phyloP scores from a whole-genome alignment of 2,888 invertebrate genomes.

The Mechanitis mazaeus region DNA sequence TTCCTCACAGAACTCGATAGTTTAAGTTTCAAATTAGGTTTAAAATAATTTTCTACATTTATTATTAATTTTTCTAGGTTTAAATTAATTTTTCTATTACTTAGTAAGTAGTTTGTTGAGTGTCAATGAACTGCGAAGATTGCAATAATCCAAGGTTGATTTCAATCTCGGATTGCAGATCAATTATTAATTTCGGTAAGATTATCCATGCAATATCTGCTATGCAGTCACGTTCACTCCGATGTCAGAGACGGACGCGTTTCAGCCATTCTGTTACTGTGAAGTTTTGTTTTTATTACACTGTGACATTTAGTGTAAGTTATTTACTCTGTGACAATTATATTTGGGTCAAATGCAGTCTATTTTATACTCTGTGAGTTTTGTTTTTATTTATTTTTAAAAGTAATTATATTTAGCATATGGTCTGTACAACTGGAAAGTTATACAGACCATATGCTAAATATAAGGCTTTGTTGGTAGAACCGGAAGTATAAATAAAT shows the following conservation, averaged over 20 bases:
- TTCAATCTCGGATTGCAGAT: no score
- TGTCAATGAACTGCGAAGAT: no score
- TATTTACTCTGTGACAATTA: slow-evolving; percentile 11
- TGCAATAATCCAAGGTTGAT: no score
- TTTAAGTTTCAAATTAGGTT: not conserved
- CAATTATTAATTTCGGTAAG: no score
- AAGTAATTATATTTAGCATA: not conserved
- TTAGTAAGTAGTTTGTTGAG: no score
- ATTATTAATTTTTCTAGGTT: no score
- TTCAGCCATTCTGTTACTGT: slow-evolving; percentile 24
- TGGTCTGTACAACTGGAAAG: slow-evolving; percentile 55
- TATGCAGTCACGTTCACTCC: slow-evolving; percentile 53
- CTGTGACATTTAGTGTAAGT: slow-evolving; percentile 21
- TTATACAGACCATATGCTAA: slow-evolving; percentile 20
- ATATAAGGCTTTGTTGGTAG: slow-evolving; percentile 62
- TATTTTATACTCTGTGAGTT: not conserved
- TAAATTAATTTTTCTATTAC: no score
- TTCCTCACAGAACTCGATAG: not conserved
- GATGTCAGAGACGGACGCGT: slow-evolving; percentile 50
- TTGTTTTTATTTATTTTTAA: not conserved
- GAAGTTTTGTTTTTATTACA: slow-evolving; percentile 17
- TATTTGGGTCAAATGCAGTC: not conserved
- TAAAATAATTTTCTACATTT: no score
- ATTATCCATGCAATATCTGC: slow-evolving; percentile 2
- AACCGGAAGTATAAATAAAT: slow-evolving; percentile 57